Conservation (phyloP, 2,113 vertebrate species). For the Centrocercus urophasianus region DNA sequence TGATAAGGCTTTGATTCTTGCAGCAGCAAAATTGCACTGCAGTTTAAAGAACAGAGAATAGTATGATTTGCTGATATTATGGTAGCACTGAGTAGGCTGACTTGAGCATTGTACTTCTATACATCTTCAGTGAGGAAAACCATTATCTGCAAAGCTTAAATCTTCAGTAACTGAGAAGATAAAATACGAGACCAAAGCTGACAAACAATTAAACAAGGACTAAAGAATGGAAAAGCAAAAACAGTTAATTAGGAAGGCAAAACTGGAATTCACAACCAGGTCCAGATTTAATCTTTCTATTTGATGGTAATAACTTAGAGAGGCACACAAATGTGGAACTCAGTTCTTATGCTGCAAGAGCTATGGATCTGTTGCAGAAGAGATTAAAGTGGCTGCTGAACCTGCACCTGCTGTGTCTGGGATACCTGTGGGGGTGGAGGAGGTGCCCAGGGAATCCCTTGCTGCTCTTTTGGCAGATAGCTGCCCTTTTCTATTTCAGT, state of each 20-base stretch:
- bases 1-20: background rate
- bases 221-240: background rate
- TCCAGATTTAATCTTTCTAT: background rate
- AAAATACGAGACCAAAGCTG: background rate
- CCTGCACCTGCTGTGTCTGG: background rate
- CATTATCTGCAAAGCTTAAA: background rate
- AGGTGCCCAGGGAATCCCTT: background rate
- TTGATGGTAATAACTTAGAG: background rate
- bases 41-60: background rate
- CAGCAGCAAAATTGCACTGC: background rate
- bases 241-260: background rate
- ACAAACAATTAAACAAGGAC: background rate
- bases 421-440: background rate
- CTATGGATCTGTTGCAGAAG: background rate
- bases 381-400: background rate
- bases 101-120: background rate
- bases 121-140: background rate
- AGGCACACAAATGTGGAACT: background rate
- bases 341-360: rapidly evolving
- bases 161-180: background rate
- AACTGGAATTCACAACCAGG: background rate
- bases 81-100: background rate
- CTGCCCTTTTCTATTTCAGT: background rate
- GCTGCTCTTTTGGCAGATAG: background rate
- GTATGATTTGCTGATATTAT: background rate